Base-by-base conservation (phyloP, 92 coral and sea anemone species). In the Micromussa lordhowensis region DNA sequence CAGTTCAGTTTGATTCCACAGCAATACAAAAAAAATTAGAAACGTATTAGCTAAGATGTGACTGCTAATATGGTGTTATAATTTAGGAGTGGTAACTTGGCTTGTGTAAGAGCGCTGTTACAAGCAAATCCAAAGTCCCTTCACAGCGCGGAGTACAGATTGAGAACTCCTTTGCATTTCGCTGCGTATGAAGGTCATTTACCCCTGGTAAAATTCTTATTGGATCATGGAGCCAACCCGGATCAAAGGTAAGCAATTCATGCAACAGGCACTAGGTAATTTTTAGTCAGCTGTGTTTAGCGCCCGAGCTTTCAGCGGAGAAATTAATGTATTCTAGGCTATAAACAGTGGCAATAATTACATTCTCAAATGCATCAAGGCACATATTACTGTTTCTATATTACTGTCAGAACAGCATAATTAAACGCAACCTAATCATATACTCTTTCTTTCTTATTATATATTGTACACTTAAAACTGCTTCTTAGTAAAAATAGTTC, bases 201-300 rank as follows among this genome's bases (percentile, higher is more conserved):
- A 22, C 85, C 81, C 26, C 24, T 91, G 26, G 76, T 82, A 38
- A 85, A 89, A 80, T 95, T 85, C 84, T 87, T 95, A 30, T 74
- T 93, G 64, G 89, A 91, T 53, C 87, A 87, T 26, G 98, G 98
- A 44, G 95, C 98, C 32, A 93, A 79, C 78, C 91, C 92, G 26
- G 92, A 95, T 72, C 84, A 88, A 36, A 92, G 95, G 98, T 93
- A 75, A 36, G 90, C 32, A 7, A 15, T 5, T 19, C 32, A 29
- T 29, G 30, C 35, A 29, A 30, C 17, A 29, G 61, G 16, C 18
- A 55, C 51, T 11, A 44, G 0, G 51, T 44, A 8, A 44, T 44
- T 44, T 44, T 40, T 10, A 4, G 48, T 40, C 68, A 26, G 17
- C 61, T 55, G 22, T 15, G 0, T 16, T 3, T 55, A 17, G 61